Base-by-base conservation (phyloP, 1,140 invertebrate species). In the Cydia pomonella region DNA sequence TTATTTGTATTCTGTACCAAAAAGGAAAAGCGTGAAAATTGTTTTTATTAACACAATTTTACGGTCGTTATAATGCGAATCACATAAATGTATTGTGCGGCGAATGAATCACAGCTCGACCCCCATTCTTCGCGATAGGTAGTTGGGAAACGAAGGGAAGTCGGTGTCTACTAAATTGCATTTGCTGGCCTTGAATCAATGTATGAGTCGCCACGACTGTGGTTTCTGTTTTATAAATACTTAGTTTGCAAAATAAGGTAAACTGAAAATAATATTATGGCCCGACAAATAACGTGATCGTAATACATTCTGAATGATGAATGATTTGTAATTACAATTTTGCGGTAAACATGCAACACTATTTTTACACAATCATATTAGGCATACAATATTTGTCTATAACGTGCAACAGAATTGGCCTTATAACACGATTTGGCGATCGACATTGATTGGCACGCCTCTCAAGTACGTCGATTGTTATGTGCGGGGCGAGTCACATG, bases 371-470 rank as follows among this genome's bases (percentile, higher is more conserved):
- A 23, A 12, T 73, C 62, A 73, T 64, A 50, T 13, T 1, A 44
- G n/a, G 29, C 16, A 21, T 63, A 69, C 27, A 69, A 5, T 69
- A 74, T 64, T 74, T 74, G 29, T 33, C 10, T 53, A 23, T 1
- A 47, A 16, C 38, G 64, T 38, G 63, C 38, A 47, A 44, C 50
- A 50, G 23, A 80, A 80, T 77, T 78, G 72, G 69, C 71, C 75
- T 47, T 72, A 72, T 50, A 50, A 50, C 71, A 50, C 44, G 38
- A 78, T 82, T 83, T 87, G 80, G 82, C 81, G 75, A 79, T 76
- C 75, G 78, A 76, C 78, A 79, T 84, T 83, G 82, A 82, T 85
- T 82, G 83, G 79, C 77, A 84, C 80, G 73, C 64, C 73, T 27
- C 44, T 79, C 73, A 79, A 82, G 78, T 76, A 25, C 71, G 77